These are phyloP conservation scores for Acronicta leporina DNA, from an alignment of 2,888 invertebrate species.

Conservation along the genomic window DNA sequence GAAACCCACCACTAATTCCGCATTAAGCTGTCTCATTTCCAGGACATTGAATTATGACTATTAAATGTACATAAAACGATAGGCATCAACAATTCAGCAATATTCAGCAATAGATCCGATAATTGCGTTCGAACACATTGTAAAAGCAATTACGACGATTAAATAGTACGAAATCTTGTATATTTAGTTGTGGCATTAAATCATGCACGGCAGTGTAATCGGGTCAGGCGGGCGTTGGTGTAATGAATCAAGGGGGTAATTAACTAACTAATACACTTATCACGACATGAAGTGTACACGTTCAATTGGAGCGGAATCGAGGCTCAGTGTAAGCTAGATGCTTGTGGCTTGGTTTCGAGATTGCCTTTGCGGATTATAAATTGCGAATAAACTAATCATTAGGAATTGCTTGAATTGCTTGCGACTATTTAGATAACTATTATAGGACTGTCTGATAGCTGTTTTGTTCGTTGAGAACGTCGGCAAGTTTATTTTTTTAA, in stretches of 20 bases:
- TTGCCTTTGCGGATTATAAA: slow-evolving; percentile 40
- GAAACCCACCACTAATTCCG: slow-evolving; percentile 18
- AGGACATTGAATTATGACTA: slow-evolving; percentile 35
- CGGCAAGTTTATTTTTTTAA: background rate
- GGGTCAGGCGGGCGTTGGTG: slow-evolving; percentile 67
- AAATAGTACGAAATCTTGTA: slow-evolving; percentile 74
- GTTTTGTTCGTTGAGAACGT: background rate
- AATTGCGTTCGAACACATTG: slow-evolving; percentile 56
- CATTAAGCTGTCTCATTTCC: slow-evolving; percentile 18
- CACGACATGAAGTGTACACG: slow-evolving; percentile 71
- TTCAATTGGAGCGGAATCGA: slow-evolving; percentile 65
- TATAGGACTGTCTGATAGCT: slow-evolving; percentile 3
- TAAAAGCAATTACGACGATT: slow-evolving; percentile 70
- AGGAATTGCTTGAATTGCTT: slow-evolving; percentile 33
- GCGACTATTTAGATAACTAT: slow-evolving; percentile 18
- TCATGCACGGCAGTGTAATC: slow-evolving; percentile 76
- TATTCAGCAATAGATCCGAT: slow-evolving; percentile 58
- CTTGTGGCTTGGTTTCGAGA: slow-evolving; percentile 34
- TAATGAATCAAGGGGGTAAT: slow-evolving; percentile 84
- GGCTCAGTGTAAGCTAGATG: slow-evolving; percentile 39
- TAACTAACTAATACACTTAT: slow-evolving; percentile 82
- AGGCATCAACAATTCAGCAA: slow-evolving; percentile 60
- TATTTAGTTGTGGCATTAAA: slow-evolving; percentile 75
- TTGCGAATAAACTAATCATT: slow-evolving; percentile 44
- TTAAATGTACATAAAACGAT: slow-evolving; percentile 44